Percentiles rank a stretch among this genome's conserved stretches.
Evolutionary conservation across 2,797 vertebrate species (phyloP).

Genomic region (Phataginus tetradactyla): DNA sequence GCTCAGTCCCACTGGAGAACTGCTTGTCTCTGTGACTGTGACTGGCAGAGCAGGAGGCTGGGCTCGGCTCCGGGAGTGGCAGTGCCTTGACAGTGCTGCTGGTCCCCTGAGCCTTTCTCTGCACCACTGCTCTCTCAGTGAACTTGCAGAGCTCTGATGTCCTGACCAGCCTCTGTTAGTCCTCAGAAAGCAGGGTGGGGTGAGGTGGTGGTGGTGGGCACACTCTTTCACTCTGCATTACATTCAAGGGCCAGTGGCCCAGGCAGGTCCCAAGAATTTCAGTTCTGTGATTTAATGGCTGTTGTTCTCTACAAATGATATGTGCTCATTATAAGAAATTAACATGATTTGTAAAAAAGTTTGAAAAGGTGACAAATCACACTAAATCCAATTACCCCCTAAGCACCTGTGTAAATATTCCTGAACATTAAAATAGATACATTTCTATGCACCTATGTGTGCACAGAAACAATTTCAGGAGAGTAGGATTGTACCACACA

Average conservation of each 20-base stretch:
- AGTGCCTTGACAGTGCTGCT: no score
- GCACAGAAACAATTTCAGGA: constrained; percentile 1
- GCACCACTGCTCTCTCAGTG: neutral
- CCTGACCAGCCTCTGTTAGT: neutral
- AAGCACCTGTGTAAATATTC: neutral
- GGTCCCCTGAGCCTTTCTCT: neutral
- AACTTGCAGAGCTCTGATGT: neutral
- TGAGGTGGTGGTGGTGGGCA: no score
- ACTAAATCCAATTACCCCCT: neutral
- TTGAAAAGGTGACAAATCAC: neutral
- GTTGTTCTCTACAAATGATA: neutral
- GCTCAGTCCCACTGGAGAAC: neutral
- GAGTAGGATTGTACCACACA: neutral
- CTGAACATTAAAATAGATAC: neutral
- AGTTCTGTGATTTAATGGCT: neutral
- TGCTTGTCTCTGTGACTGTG: neutral
- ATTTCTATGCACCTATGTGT: neutral
- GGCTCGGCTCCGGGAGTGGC: neutral
- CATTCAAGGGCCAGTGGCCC: neutral
- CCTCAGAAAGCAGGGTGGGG: neutral
- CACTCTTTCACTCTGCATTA: neutral
- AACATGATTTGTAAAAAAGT: neutral
- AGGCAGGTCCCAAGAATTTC: neutral
- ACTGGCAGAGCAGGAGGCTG: neutral
- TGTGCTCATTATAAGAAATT: neutral